phyloP scores from a whole-genome alignment of 2,113 vertebrate genomes.

The Catagonus wagneri region DNA sequence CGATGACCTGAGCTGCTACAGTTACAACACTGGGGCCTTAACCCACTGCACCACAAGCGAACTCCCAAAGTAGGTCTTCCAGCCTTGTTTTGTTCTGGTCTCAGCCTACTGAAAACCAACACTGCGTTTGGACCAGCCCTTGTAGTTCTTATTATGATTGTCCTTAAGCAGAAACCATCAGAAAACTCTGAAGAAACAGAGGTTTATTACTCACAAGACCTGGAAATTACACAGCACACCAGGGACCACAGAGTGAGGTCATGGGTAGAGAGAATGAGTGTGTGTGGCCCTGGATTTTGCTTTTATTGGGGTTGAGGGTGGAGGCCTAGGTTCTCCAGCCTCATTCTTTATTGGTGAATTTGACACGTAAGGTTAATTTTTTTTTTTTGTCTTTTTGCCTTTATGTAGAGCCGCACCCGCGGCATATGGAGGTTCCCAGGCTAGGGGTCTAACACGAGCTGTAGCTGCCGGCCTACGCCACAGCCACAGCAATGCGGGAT shows the following conservation, averaged over 20 bases:
- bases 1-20: too few species aligned
- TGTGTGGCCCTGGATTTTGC: not conserved
- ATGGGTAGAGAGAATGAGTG: rapidly evolving
- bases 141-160: not conserved
- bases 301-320: not conserved
- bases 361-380: too few species aligned
- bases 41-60: too few species aligned
- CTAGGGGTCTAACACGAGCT: too few species aligned
- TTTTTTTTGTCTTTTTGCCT: too few species aligned
- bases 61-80: not conserved
- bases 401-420: too few species aligned
- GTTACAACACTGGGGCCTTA: too few species aligned
- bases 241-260: too few species aligned
- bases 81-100: not conserved
- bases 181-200: not conserved
- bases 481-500: too few species aligned
- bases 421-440: too few species aligned
- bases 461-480: too few species aligned
- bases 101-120: not conserved
- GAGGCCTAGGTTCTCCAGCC: not conserved
- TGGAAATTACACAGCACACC: not conserved
- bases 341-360: not conserved
- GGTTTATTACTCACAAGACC: not conserved
- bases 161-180: not conserved
- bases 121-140: not conserved